Base-by-base conservation (phyloP, 1,140 invertebrate species). In the Proctacanthus coquilletti region DNA sequence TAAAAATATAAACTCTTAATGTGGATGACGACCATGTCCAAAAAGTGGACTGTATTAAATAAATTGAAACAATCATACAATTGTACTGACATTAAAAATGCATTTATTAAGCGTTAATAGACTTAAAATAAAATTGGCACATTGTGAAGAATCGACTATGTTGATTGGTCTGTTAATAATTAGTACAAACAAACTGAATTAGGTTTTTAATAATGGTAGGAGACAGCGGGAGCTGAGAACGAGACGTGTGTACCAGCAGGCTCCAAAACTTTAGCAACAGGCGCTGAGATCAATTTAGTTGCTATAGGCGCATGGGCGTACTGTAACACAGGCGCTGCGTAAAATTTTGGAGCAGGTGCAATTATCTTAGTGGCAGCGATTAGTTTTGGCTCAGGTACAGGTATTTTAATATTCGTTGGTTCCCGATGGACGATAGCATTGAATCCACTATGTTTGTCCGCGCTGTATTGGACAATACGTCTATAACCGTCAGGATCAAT, bases 381-480 rank as follows among this genome's bases (percentile, higher is more conserved):
- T 17, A 48, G 51, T 15, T 44, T 41, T 2, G 40, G 40, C 30
- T 47, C 61, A 1, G 70, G 68, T 43, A 56, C 47, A 1, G 54
- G 56, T 6, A 60, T 59, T 34, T 62, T 56, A 18, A 64, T 60
- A 32, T 63, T 52, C 14, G 63, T 56, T 3, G 65, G 62, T 48
- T 75, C 70, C 5, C 67, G 63, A 33, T 65, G 66, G 5, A 81
- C 69, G 15, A 74, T 60, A 2, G 78, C 78, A 56, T 77, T 71
- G 55, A 80, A 77, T 44, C 78, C 78, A 47, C 68, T 74, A 49
- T 79, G 67, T 14, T 74, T 68, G 49, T 80, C 77, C 39, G 78
- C 75, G 23, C 74, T 77, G 61, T 82, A 83, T 21, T 78, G 71
- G 33, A 80, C 78, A 44, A 74, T 74, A 41, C 78, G 69, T 46